A percentile compares a stretch with the other conserved stretches of the same genome.
Conservation (phyloP, 2,113 vertebrate genomes). For the Mobula birostris region DNA sequence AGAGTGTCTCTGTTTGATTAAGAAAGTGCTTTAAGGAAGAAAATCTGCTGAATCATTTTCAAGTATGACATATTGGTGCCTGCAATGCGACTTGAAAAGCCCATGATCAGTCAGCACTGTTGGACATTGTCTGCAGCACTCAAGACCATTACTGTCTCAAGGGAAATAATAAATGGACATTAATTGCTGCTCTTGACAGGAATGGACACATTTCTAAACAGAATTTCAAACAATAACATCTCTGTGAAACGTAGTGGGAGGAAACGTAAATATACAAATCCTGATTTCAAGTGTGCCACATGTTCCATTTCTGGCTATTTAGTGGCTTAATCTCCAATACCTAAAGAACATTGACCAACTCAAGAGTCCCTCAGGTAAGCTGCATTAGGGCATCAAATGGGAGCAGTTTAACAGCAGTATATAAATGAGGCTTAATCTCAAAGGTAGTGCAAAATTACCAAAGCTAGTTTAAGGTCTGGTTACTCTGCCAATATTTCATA, state of each 20-base stretch:
- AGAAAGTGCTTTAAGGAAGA: too few relatives aligned
- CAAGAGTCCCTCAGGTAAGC: neutral
- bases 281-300: neutral
- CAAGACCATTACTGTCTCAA: too few relatives aligned
- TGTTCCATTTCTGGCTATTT: neutral
- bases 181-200: too few relatives aligned
- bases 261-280: neutral
- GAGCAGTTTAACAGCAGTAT: neutral
- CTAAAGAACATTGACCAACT: neutral
- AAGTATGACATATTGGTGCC: too few relatives aligned
- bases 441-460: neutral
- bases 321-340: neutral
- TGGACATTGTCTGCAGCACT: too few relatives aligned
- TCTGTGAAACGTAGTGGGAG: neutral
- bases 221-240: too few relatives aligned
- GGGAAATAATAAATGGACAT: too few relatives aligned
- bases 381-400: neutral
- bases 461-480: neutral
- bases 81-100: too few relatives aligned
- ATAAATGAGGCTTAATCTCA: neutral
- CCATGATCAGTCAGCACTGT: too few relatives aligned
- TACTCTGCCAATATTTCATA: neutral
- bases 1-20: too few relatives aligned
- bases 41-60: too few relatives aligned
- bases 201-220: too few relatives aligned